These are phyloP conservation scores for Ataeniobius toweri DNA, from an alignment of 2,797 vertebrate genomes.

Conservation along the genomic window DNA sequence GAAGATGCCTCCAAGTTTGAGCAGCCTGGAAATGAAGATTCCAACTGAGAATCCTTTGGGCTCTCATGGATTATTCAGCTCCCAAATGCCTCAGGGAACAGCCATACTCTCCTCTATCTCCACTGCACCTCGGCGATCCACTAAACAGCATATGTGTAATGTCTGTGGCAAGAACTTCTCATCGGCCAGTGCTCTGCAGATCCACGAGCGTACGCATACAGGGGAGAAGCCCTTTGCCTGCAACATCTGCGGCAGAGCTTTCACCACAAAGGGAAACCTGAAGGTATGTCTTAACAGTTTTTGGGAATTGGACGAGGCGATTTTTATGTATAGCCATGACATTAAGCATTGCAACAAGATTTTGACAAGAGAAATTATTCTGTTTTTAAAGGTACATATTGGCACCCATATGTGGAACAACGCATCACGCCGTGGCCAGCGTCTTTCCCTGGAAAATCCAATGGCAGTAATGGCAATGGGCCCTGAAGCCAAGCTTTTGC, in stretches of 20 bases:
- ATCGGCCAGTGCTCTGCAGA: constrained; percentile 96
- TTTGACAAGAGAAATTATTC: constrained; percentile 1
- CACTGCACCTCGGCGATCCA: constrained; percentile 82
- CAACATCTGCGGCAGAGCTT: constrained; percentile 93
- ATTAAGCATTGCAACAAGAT: neutral
- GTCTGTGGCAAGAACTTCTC: constrained; percentile 96
- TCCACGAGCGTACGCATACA: constrained; percentile 95
- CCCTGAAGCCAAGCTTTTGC: constrained; percentile 87
- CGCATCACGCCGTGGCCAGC: constrained; percentile 89
- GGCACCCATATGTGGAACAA: constrained; percentile 98
- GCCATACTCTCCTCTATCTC: constrained; percentile 80
- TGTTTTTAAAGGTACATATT: constrained; percentile 88
- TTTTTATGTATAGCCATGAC: neutral
- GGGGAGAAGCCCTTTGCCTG: constrained; percentile 99
- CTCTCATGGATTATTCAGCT: constrained; percentile 73
- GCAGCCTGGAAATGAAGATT: constrained; percentile 91
- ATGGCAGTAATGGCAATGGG: constrained; percentile 88
- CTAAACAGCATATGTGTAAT: constrained; percentile 92
- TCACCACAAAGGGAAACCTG: constrained; percentile 97
- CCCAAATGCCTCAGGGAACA: constrained; percentile 85
- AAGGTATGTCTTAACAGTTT: constrained; percentile 80
- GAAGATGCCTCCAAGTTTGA: constrained; percentile 85
- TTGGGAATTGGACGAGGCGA: neutral
- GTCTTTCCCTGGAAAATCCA: constrained; percentile 93
- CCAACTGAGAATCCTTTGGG: constrained; percentile 82